Evolutionary conservation across 2,888 invertebrate species (phyloP).

Genomic region (Troglohyphantes excavatus): DNA sequence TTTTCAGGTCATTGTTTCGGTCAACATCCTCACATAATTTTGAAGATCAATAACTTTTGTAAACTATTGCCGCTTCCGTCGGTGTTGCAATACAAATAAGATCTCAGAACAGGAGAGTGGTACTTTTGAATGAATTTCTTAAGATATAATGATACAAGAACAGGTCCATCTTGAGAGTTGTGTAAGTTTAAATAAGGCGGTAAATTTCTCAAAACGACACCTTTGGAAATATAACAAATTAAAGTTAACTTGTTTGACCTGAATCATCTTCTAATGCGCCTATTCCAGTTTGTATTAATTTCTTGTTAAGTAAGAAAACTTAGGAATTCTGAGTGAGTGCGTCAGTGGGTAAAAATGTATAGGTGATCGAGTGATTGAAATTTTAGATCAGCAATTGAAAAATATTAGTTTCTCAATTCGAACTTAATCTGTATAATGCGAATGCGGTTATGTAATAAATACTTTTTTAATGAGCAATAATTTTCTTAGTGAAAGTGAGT

Average conservation of each 20-base stretch:
- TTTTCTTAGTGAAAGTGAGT: too few relatives aligned
- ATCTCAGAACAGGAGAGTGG: background rate
- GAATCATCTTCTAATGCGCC: background rate
- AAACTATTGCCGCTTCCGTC: background rate
- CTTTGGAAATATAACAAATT: background rate
- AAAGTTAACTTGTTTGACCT: background rate
- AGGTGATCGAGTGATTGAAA: too few relatives aligned
- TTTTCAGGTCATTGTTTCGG: slow-evolving; percentile 32
- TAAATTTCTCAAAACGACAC: background rate
- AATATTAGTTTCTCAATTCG: too few relatives aligned
- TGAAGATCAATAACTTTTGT: background rate
- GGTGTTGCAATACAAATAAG: background rate
- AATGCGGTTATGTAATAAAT: too few relatives aligned
- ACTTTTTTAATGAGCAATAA: too few relatives aligned
- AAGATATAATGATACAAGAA: slow-evolving; percentile 8
- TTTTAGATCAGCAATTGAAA: too few relatives aligned
- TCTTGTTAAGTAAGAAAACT: too few relatives aligned
- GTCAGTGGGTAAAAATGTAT: too few relatives aligned
- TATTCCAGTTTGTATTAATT: too few relatives aligned
- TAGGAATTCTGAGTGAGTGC: too few relatives aligned
- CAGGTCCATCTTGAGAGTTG: background rate
- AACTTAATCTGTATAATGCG: too few relatives aligned
- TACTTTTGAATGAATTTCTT: background rate
- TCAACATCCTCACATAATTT: slow-evolving; percentile 12
- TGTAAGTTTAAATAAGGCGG: background rate